Percentiles rank a stretch among this genome's conserved stretches.
Evolutionary conservation across 2,888 invertebrate species (phyloP).

Genomic region (Cyclophora punctaria): DNA sequence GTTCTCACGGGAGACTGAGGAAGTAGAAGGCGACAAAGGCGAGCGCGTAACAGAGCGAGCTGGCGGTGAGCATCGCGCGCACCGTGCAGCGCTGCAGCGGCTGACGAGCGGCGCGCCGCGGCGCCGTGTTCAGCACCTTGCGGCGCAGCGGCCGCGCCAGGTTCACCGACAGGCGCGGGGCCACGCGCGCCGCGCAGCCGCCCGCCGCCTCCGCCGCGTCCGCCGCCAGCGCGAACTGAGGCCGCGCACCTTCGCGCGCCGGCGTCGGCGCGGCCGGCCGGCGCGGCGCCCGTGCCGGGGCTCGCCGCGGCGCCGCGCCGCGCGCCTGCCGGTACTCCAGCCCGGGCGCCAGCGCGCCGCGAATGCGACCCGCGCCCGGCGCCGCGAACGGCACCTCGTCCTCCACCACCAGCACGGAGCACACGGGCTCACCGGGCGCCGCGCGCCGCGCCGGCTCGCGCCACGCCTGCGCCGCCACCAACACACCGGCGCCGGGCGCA

Average conservation of each 20-base stretch:
- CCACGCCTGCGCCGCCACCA: constrained; percentile 9
- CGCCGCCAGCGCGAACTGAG: constrained; percentile 33
- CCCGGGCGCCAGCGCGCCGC: constrained; percentile 19
- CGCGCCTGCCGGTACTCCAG: constrained; percentile 25
- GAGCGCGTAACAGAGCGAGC: constrained; percentile 52
- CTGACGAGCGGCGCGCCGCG: constrained; percentile 48
- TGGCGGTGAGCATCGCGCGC: constrained; percentile 74
- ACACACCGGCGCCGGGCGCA: constrained; percentile 17
- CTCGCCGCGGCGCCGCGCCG: constrained; percentile 18
- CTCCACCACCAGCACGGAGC: neutral
- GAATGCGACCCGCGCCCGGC: constrained; percentile 14
- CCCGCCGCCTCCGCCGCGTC: constrained; percentile 16
- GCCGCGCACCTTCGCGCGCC: constrained; percentile 21
- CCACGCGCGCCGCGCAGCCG: constrained; percentile 22
- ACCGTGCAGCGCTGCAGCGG: constrained; percentile 51
- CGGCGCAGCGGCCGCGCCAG: constrained; percentile 27
- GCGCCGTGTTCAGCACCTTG: constrained; percentile 26
- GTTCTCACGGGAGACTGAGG: constrained; percentile 48
- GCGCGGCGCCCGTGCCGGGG: constrained; percentile 13
- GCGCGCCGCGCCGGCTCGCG: constrained; percentile 8
- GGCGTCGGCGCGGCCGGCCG: constrained; percentile 24
- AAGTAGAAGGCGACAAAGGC: constrained; percentile 61
- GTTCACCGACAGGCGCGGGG: constrained; percentile 39
- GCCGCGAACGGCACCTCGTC: neutral
- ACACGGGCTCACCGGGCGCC: constrained; percentile 12